Evolutionary conservation across 2,797 vertebrate species (phyloP), one percentile per base, ranked within the genome.

Genomic region (Gymnoscopelus braueri): DNA sequence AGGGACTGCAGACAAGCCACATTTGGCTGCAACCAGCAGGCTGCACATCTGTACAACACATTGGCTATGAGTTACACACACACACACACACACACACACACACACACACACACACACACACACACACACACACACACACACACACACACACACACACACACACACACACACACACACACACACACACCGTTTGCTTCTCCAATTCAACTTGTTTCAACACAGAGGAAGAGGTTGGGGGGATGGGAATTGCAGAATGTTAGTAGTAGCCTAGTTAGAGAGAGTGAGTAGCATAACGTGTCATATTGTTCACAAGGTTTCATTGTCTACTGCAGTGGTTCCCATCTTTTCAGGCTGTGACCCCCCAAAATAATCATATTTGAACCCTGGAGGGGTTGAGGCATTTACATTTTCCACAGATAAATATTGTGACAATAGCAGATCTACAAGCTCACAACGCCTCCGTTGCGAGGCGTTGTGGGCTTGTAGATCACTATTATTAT

Each of bases 1-100:
- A 85, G 73, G 82, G 86, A 91, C 73, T 90, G 85, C 87, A 89
- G 85, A 89, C 84, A 88, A 82, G 87, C 83, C 86, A 85, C 68
- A 86, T 87, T 90, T 87, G 81, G 75, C 79, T 74, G 64, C 83
- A 85, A 75, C 67, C 84, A 78, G 78, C 72, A 86, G 85, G 72
- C 56, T 73, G 72, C 81, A 85, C 84, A 85, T 88, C 88, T 89
- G 82, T 78, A 88, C 84, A 79, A 69, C 77, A 80, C 72, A 57
- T 56, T 74, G 79, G 81, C 69, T 83, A 82, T 81, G 65, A 48
- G 74, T 64, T n/a, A n/a, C n/a, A n/a, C 35, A n/a, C 54, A 2
- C 12, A 54, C 59, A 47, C 23, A 74, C 69, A 84, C 63, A 59
- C 54, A 5, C n/a, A 12, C 59, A 49, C 55, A 2, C 5, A 24